Percentiles rank a stretch among this genome's conserved stretches.
Conservation (phyloP, 1,140 invertebrate genomes). For the Megathymus violae region DNA sequence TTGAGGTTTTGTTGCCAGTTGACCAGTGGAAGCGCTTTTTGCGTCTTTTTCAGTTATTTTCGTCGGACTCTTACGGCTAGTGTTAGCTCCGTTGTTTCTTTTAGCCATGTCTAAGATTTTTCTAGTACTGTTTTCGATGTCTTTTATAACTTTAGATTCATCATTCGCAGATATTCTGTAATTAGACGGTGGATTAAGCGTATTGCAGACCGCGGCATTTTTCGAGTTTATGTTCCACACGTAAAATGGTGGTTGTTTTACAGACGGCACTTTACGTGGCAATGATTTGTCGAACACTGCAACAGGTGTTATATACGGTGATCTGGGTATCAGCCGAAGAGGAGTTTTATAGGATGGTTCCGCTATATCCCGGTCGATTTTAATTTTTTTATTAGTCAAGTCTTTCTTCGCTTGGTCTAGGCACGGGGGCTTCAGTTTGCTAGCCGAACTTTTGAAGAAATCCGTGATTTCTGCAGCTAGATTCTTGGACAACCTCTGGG, state of each 20-base stretch:
- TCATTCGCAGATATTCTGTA: too few species aligned
- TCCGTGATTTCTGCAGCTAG: conserved; percentile 5
- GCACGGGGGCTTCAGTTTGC: conserved; percentile 3
- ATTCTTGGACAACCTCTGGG: neutral
- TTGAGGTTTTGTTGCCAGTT: too few species aligned
- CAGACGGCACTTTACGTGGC: neutral
- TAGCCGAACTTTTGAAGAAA: conserved; percentile 1
- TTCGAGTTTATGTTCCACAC: neutral
- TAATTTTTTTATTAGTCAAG: neutral
- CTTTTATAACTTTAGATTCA: too few species aligned
- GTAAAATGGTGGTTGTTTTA: neutral
- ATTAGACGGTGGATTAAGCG: too few species aligned
- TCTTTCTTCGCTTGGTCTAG: neutral
- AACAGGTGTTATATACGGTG: neutral
- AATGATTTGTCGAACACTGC: neutral
- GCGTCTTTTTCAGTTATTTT: too few species aligned
- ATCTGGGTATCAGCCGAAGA: neutral
- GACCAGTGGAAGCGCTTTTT: too few species aligned
- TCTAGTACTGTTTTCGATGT: too few species aligned
- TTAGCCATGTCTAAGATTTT: too few species aligned
- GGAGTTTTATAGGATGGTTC: neutral
- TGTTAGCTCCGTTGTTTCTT: too few species aligned
- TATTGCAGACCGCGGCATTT: neutral
- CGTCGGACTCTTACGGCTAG: too few species aligned
- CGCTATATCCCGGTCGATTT: neutral